Conservation (phyloP, 2,888 invertebrate genomes). For the Lydus trimaculatus region DNA sequence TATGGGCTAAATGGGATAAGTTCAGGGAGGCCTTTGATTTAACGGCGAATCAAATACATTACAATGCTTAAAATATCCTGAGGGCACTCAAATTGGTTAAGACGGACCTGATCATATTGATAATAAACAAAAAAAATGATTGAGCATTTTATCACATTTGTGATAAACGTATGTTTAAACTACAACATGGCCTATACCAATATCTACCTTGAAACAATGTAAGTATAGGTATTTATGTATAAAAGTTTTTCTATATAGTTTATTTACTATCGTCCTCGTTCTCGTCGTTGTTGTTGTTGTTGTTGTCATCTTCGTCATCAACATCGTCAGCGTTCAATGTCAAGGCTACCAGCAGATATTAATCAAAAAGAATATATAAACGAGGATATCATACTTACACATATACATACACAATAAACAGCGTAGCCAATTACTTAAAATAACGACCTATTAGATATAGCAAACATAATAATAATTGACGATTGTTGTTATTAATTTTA, state of each 20-base stretch:
- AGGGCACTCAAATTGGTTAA: no score
- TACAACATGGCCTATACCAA: slow-evolving; percentile 46
- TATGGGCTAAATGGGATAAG: no score
- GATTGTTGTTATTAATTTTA: no score
- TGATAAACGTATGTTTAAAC: no score
- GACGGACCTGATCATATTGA: no score
- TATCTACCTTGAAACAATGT: slow-evolving; percentile 47
- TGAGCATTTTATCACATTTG: neutral
- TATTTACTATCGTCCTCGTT: slow-evolving; percentile 10
- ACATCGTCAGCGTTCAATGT: slow-evolving; percentile 40
- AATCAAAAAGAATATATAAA: slow-evolving; percentile 16
- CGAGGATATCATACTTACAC: slow-evolving; percentile 27
- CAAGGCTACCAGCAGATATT: slow-evolving; percentile 35
- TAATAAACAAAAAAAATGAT: no score
- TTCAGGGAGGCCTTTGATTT: no score
- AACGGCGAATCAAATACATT: no score
- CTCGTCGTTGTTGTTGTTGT: neutral
- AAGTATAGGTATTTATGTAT: no score
- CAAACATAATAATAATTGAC: neutral
- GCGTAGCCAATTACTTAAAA: neutral
- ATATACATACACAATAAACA: slow-evolving; percentile 16
- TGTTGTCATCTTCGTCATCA: no score
- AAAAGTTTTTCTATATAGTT: no score
- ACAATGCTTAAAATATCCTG: no score
- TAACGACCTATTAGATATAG: neutral